Evolutionary conservation across 2,113 vertebrate species (phyloP).

Genomic region (Antechinus stuartii): DNA sequence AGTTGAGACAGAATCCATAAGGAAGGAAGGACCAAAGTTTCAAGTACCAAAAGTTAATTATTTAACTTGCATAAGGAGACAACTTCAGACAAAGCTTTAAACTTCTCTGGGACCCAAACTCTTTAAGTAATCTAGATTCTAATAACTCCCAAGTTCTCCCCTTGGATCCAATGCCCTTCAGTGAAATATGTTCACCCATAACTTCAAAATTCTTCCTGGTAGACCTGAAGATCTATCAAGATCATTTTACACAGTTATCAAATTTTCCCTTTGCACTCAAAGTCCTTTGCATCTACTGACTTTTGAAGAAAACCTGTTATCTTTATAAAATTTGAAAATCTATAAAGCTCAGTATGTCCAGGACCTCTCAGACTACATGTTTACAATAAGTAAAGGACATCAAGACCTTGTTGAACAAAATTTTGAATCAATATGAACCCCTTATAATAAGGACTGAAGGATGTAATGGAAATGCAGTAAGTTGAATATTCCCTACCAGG

Average conservation of each 20-base stretch:
- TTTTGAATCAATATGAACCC: neutral
- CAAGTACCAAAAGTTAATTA: neutral
- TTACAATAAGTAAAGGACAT: neutral
- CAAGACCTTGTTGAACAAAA: neutral
- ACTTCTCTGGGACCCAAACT: neutral
- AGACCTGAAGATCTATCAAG: neutral
- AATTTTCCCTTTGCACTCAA: neutral
- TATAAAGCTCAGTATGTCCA: neutral
- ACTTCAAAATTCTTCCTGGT: neutral
- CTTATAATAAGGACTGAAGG: neutral
- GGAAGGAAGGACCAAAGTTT: neutral
- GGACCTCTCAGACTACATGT: neutral
- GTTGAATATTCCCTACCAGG: neutral
- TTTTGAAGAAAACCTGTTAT: neutral
- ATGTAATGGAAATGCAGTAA: neutral
- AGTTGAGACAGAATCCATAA: neutral
- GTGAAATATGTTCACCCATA: neutral
- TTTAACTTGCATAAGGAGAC: neutral
- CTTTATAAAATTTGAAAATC: neutral
- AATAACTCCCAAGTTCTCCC: neutral
- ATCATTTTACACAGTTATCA: neutral
- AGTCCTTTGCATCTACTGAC: neutral
- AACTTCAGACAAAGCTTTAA: neutral
- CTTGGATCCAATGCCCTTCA: neutral
- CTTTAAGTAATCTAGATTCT: neutral